Conservation (phyloP, 2,888 invertebrate species). For the Philopedon plagiatum region DNA sequence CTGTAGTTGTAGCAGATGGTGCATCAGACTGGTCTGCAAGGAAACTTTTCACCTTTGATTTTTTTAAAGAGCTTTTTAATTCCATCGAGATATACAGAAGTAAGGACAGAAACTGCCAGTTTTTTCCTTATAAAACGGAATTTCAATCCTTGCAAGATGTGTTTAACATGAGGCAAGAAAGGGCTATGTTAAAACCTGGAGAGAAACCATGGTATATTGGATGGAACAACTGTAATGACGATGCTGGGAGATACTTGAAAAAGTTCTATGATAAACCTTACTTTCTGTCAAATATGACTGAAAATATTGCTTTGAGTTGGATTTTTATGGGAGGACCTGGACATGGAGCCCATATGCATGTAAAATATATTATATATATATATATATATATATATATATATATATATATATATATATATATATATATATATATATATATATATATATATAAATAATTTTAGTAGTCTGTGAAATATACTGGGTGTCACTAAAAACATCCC, state of each 20-base stretch:
- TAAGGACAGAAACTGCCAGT: constrained; percentile 81
- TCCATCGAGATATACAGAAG: constrained; percentile 65
- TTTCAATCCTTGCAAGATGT: constrained; percentile 85
- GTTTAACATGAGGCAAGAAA: constrained; percentile 81
- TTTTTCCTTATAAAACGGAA: constrained; percentile 94
- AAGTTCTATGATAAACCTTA: constrained; percentile 88
- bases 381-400: too few relatives aligned
- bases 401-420: too few relatives aligned
- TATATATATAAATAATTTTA: too few relatives aligned
- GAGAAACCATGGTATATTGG: constrained; percentile 77
- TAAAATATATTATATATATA: too few relatives aligned
- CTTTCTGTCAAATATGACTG: constrained; percentile 88
- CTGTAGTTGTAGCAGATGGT: constrained; percentile 90
- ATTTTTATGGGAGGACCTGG: constrained; percentile 97
- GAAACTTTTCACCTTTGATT: constrained; percentile 76
- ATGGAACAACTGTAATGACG: constrained; percentile 95
- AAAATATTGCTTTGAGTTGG: constrained; percentile 94
- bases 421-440: too few relatives aligned
- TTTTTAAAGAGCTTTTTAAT: constrained; percentile 85
- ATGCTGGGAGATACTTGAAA: constrained; percentile 83
- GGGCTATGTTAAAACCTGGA: constrained; percentile 73
- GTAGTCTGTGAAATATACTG: too few relatives aligned
- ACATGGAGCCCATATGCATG: constrained; percentile 96
- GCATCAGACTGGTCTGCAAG: constrained; percentile 86
- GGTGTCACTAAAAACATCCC: too few relatives aligned